A percentile compares a stretch with the other conserved stretches of the same genome.
Conservation (phyloP, 1,140 invertebrate genomes). For the Dinoponera quadriceps region DNA sequence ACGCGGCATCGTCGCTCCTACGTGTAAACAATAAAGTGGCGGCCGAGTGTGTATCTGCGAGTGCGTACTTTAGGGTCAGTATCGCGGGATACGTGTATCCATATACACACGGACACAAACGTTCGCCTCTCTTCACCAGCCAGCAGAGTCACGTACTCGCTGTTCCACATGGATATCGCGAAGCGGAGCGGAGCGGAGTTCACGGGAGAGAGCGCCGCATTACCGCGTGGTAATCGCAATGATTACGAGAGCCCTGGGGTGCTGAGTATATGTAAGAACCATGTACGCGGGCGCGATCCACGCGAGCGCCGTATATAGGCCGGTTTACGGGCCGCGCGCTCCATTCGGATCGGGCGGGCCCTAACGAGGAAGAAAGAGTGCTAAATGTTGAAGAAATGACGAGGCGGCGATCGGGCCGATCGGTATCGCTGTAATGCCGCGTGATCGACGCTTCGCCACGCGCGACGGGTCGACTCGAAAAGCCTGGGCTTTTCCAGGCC, state of each 20-base stretch:
- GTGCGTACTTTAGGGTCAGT: constrained; percentile 27
- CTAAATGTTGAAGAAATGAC: constrained; percentile 76
- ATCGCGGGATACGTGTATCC: constrained; percentile 19
- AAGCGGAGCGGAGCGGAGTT: constrained; percentile 20
- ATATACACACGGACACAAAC: background rate
- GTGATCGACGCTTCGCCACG: constrained; percentile 71
- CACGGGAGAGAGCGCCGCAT: constrained; percentile 51
- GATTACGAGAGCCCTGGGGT: constrained; percentile 70
- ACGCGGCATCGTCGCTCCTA: constrained; percentile 49
- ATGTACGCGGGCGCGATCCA: constrained; percentile 59
- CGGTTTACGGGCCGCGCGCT: constrained; percentile 64
- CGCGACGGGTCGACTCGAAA: constrained; percentile 49
- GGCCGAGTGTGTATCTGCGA: constrained; percentile 16
- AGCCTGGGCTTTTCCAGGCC: constrained; percentile 35
- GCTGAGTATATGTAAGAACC: constrained; percentile 70
- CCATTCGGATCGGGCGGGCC: constrained; percentile 52
- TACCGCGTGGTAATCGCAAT: constrained; percentile 73
- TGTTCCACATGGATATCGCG: constrained; percentile 45
- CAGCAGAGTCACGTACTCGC: constrained; percentile 49
- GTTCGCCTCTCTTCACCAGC: constrained; percentile 11
- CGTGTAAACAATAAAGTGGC: constrained; percentile 62
- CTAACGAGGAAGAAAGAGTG: constrained; percentile 63
- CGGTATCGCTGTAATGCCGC: constrained; percentile 66
- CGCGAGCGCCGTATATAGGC: constrained; percentile 68
- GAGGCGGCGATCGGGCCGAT: constrained; percentile 63